Evolutionary conservation across 2,888 invertebrate genomes (phyloP).

Genomic region (Tipula vernalis): DNA sequence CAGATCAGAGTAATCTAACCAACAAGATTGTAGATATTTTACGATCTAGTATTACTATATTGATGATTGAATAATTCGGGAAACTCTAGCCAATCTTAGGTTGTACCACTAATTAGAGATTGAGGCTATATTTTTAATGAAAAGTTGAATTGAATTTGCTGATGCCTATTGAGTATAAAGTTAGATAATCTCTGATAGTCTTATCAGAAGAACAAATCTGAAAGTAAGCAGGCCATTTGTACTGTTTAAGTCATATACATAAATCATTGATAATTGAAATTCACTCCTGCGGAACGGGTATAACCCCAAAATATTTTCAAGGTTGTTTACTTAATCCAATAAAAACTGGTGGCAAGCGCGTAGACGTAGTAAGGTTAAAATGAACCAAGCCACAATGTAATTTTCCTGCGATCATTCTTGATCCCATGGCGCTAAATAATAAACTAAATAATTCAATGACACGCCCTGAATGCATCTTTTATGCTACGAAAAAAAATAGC

Average conservation of each 20-base stretch:
- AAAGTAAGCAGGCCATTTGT: background rate
- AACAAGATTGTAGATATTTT: too few species aligned
- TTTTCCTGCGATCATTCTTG: background rate
- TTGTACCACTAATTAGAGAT: too few species aligned
- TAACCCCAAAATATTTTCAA: background rate
- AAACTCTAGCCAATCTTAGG: too few species aligned
- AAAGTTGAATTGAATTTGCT: too few species aligned
- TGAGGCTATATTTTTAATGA: too few species aligned
- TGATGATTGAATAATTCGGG: too few species aligned
- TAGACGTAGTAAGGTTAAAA: background rate
- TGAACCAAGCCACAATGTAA: background rate
- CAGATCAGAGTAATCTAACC: too few species aligned
- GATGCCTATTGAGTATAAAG: background rate
- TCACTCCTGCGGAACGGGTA: background rate
- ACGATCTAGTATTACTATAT: too few species aligned
- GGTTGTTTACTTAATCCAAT: background rate
- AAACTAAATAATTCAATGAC: background rate
- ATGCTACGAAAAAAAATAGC: background rate
- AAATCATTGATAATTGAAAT: background rate
- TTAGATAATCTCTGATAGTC: background rate
- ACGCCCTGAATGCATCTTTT: background rate
- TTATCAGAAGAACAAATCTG: background rate
- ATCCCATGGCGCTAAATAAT: background rate
- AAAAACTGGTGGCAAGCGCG: background rate
- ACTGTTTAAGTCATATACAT: background rate